Evolutionary conservation across 2,113 vertebrate genomes (phyloP).

Genomic region (Dissostichus mawsoni): DNA sequence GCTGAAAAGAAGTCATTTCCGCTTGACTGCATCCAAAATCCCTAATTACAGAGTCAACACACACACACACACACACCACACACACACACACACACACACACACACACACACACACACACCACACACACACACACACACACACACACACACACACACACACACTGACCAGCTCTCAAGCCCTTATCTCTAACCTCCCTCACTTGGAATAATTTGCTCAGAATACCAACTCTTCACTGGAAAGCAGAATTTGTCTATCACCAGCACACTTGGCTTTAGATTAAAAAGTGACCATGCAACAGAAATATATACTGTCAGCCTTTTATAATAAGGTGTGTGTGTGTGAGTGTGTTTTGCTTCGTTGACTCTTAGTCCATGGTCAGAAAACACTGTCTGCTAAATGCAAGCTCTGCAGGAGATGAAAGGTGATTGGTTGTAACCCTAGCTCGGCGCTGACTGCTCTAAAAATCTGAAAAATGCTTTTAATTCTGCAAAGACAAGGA

Average conservation of each 20-base stretch:
- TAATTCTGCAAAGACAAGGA: no score
- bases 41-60: slow-evolving; percentile 51
- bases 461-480: no score
- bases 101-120: slow-evolving; percentile 23
- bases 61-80: slow-evolving; percentile 7
- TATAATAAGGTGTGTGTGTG: not conserved
- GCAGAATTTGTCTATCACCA: slow-evolving; percentile 12
- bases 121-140: slow-evolving; percentile 12
- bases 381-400: slow-evolving; percentile 7
- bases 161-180: not conserved
- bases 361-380: slow-evolving; percentile 7
- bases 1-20: slow-evolving; percentile 30
- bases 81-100: slow-evolving; percentile 12
- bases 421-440: not conserved
- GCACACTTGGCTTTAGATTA: slow-evolving; percentile 17
- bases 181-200: not conserved
- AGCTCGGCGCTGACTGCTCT: no score
- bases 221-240: not conserved
- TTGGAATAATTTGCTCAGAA: no score
- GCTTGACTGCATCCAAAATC: slow-evolving; percentile 47
- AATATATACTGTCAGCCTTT: slow-evolving; percentile 19
- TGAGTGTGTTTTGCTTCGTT: not conserved
- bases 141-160: slow-evolving; percentile 22
- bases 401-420: slow-evolving; percentile 16
- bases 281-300: slow-evolving; percentile 11